Conservation (phyloP, 2,888 invertebrate species). For the Sussaba pulchella region DNA sequence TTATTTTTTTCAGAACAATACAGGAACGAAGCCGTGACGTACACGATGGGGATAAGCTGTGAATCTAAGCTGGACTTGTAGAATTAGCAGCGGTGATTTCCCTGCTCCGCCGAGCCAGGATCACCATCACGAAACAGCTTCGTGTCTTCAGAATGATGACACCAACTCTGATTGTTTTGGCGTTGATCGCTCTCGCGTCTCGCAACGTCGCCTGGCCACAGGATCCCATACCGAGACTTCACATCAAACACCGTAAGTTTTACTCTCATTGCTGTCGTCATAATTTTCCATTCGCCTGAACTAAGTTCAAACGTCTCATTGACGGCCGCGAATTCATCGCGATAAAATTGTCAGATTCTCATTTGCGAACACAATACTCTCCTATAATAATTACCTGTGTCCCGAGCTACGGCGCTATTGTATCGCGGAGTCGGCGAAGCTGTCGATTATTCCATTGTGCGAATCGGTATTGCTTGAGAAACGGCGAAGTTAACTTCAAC, state of each 20-base stretch:
- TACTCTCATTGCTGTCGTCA: constrained; percentile 27
- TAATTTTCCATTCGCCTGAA: not conserved
- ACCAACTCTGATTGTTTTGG: constrained; percentile 80
- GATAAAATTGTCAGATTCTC: not conserved
- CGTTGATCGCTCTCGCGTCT: constrained; percentile 86
- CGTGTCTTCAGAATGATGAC: constrained; percentile 73
- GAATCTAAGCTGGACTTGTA: constrained; percentile 76
- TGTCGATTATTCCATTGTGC: constrained; percentile 31
- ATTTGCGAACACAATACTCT: constrained; percentile 1
- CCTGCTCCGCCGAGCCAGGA: constrained; percentile 60
- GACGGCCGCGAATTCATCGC: not conserved
- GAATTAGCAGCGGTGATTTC: constrained; percentile 71
- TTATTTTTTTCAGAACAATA: constrained; percentile 32
- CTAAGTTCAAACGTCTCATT: no score
- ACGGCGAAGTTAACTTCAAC: not conserved
- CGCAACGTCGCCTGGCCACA: constrained; percentile 90
- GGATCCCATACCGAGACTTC: constrained; percentile 89
- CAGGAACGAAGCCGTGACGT: constrained; percentile 45
- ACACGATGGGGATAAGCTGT: constrained; percentile 75
- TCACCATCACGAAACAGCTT: constrained; percentile 55
- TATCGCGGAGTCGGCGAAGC: constrained; percentile 1
- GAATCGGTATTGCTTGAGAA: constrained; percentile 13
- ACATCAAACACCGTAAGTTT: constrained; percentile 88
- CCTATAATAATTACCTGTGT: constrained; percentile 30
- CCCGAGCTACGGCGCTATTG: not conserved